A percentile compares a stretch with the other conserved stretches of the same genome.
phyloP scores from a whole-genome alignment of 2,113 vertebrate genomes.

The Stictonetta naevosa region DNA sequence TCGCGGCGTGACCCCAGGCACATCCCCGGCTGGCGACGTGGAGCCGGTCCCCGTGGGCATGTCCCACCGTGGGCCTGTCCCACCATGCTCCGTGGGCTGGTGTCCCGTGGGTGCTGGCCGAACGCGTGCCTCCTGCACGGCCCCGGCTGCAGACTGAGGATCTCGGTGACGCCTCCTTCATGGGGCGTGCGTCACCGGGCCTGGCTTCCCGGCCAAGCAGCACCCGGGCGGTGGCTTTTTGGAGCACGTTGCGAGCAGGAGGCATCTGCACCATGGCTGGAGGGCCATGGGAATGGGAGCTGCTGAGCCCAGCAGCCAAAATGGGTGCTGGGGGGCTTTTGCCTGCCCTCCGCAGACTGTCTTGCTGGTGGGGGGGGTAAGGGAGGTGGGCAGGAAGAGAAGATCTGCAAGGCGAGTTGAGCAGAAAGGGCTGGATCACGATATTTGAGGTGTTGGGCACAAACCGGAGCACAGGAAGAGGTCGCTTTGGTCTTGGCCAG shows the following conservation, averaged over 20 bases:
- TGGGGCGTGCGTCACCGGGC: rapidly evolving
- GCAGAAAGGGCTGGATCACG: neutral
- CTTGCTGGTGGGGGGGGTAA: too few relatives aligned
- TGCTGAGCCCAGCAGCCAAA: neutral
- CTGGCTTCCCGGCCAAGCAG: neutral
- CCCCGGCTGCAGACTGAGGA: rapidly evolving
- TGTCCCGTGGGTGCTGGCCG: neutral
- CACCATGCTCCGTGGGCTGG: rapidly evolving
- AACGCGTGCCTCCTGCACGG: rapidly evolving
- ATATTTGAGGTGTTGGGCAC: neutral
- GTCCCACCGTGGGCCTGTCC: neutral
- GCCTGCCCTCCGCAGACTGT: too few relatives aligned
- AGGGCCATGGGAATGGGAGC: neutral
- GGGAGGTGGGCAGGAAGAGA: too few relatives aligned
- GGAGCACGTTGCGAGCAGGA: neutral
- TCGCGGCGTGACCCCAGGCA: neutral
- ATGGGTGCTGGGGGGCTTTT: neutral
- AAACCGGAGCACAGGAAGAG: neutral
- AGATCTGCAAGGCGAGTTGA: neutral
- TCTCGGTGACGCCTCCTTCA: rapidly evolving
- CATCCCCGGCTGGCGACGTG: neutral
- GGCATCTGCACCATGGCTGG: neutral
- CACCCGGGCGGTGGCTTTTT: too few relatives aligned
- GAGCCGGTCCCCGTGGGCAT: rapidly evolving
- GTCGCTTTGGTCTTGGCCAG: neutral